Conservation (phyloP, 2,797 vertebrate species). For the Zenarchopterus dispar region DNA sequence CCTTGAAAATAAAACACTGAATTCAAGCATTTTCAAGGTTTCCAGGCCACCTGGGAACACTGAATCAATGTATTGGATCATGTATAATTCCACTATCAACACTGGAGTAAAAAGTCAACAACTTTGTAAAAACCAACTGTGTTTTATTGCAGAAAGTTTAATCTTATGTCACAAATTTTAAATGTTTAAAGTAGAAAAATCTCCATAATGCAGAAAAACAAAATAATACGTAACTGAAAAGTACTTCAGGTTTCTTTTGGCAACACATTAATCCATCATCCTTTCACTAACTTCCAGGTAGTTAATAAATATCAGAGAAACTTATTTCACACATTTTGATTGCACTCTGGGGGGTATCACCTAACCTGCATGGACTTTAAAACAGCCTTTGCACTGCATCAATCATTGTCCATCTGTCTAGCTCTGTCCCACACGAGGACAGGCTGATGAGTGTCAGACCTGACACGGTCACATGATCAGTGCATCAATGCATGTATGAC, state of each 20-base stretch:
- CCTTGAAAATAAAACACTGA: background rate
- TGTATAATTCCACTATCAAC: background rate
- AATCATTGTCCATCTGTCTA: constrained; percentile 26
- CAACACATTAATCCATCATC: constrained; percentile 16
- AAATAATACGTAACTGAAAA: no score
- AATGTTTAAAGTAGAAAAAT: no score
- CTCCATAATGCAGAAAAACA: no score
- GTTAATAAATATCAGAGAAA: constrained; percentile 51
- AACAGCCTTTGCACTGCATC: constrained; percentile 31
- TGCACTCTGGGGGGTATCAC: constrained; percentile 53
- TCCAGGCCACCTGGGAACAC: background rate
- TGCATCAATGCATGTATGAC: constrained; percentile 33
- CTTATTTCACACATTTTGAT: constrained; percentile 58
- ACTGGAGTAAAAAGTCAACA: no score
- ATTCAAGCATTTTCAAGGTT: background rate
- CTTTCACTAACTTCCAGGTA: constrained; percentile 22
- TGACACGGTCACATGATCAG: constrained; percentile 23
- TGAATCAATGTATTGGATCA: background rate
- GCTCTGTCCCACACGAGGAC: no score
- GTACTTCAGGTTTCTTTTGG: background rate
- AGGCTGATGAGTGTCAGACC: background rate
- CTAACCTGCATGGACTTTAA: constrained; percentile 48
- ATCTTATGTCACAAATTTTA: no score
- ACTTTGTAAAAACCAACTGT: background rate
- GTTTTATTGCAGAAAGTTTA: background rate